phyloP scores from a whole-genome alignment of 2,888 invertebrate genomes.

The Antheraea assamensis region DNA sequence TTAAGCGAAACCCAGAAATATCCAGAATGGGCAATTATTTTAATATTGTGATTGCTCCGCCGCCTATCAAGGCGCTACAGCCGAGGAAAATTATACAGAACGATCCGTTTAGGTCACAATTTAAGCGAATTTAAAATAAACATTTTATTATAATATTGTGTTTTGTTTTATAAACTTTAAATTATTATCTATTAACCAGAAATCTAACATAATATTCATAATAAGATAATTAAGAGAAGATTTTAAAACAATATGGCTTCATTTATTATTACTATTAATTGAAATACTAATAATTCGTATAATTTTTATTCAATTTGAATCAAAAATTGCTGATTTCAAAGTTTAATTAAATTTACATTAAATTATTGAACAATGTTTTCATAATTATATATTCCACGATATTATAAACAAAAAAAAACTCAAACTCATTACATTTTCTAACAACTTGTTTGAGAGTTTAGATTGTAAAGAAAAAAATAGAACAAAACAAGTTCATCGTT shows the following conservation, averaged over 20 bases:
- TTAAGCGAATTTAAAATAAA: constrained; percentile 43
- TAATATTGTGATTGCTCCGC: constrained; percentile 76
- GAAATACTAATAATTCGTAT: background rate
- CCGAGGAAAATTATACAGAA: constrained; percentile 63
- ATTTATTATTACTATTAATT: background rate
- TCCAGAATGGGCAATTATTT: constrained; percentile 78
- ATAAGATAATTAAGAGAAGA: too few species aligned
- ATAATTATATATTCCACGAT: background rate
- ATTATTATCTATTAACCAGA: too few species aligned
- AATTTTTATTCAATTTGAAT: background rate
- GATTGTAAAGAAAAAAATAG: constrained; percentile 4
- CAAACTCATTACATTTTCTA: background rate
- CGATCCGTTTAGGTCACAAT: constrained; percentile 43
- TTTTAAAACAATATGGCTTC: background rate
- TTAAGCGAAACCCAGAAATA: constrained; percentile 58
- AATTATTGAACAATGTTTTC: background rate
- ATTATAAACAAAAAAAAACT: background rate
- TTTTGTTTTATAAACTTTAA: too few species aligned
- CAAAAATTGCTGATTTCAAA: background rate
- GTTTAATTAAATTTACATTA: too few species aligned
- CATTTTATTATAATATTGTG: background rate
- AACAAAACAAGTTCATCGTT: constrained; percentile 3
- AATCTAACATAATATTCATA: too few species aligned
- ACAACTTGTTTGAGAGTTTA: background rate
- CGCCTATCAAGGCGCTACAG: constrained; percentile 70